Base-by-base conservation (phyloP, 2,113 vertebrate genomes). In the Eidolon helvum region DNA sequence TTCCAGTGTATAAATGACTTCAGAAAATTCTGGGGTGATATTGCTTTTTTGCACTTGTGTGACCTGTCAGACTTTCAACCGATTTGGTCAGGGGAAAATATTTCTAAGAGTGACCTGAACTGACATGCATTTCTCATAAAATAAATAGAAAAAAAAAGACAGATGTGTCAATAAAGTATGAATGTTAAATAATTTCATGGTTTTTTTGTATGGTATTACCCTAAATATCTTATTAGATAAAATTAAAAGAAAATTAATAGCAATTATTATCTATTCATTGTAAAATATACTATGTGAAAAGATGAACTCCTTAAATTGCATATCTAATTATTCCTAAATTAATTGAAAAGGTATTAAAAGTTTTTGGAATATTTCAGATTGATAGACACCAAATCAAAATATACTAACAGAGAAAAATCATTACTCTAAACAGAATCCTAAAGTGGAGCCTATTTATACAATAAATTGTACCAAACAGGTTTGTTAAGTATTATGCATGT, bases 331-430 rank as follows among this genome's bases (percentile, higher is more conserved):
- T 80, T 89, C n/a, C 40, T 26, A 57, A 95, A 43, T 77, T 86
- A 93, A 45, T n/a, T 83, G 66, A 83, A 12, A 90, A 74, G 22
- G 14, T 87, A 59, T n/a, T 66, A 69, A 94, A 75, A 50, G 6
- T 48, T 61, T 80, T 8, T 92, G 28, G 12, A 78, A 55, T 87
- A 80, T 80, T 88, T 95, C 77, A 79, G 45, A 84, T 26, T 96
- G 38, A 94, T 92, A 45, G 72, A 94, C 90, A 53, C 14, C 10
- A 19, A 84, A 84, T 87, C 45, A 95, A 97, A 68, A 55, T 69
- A 79, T n/a, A 10, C 1, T 90, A 50, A 74, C 28, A 75, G 30
- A 83, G 40, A 55, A 72, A 87, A 87, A 77, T 7, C 48, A 15
- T 91, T 15, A 48, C 43, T 91, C 1, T 71, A 75, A 59, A 35